Conservation (phyloP, 1,140 invertebrate genomes). For the Anastatus disparis region DNA sequence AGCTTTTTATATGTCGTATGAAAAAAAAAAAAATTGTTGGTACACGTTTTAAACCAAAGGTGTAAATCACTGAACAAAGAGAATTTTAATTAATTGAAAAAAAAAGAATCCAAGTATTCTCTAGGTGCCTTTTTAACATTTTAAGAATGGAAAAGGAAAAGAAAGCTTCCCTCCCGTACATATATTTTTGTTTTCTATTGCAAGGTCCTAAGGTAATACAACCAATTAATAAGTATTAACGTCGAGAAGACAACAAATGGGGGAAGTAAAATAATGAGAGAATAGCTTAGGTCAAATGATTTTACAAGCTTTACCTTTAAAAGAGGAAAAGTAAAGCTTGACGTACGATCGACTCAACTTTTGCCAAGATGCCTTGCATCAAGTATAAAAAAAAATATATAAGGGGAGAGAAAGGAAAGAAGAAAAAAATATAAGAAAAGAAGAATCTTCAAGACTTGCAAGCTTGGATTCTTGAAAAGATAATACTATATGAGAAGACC, state of each 20-base stretch:
- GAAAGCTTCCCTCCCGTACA: not conserved
- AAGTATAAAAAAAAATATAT: not conserved
- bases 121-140: too few species aligned
- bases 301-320: constrained; percentile 20
- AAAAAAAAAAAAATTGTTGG: too few species aligned
- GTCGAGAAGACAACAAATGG: not conserved
- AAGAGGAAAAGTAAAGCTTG: constrained; percentile 45
- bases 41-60: too few species aligned
- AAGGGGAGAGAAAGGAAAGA: not conserved
- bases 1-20: too few species aligned
- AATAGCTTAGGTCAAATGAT: constrained; percentile 36
- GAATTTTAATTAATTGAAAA: constrained; percentile 40
- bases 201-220: constrained; percentile 32
- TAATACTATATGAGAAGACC: constrained; percentile 10
- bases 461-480: not conserved
- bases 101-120: too few species aligned
- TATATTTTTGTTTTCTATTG: constrained; percentile 15
- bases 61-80: constrained; percentile 27
- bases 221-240: constrained; percentile 52
- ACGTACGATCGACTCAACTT: constrained; percentile 41
- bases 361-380: too few species aligned
- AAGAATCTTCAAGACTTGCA: not conserved
- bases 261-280: constrained; percentile 4
- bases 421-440: not conserved
- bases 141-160: not conserved